Evolutionary conservation across 2,113 vertebrate species (phyloP).

Genomic region (Dolichotis patagonum): DNA sequence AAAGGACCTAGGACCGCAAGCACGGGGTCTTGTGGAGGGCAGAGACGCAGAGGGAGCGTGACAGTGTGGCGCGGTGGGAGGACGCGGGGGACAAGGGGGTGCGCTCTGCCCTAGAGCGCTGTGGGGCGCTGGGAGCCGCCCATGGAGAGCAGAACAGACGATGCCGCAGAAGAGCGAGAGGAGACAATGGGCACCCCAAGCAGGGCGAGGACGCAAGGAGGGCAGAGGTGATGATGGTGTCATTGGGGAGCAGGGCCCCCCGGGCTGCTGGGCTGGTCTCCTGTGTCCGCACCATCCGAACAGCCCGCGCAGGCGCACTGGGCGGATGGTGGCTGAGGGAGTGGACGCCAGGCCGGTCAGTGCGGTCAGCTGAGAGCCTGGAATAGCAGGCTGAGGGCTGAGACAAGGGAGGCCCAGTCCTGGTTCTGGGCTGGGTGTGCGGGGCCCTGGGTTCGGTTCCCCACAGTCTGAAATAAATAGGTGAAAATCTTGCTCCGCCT

Average conservation of each 20-base stretch:
- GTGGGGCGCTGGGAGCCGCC: not conserved
- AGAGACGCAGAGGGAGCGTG: not conserved
- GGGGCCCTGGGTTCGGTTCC: not conserved
- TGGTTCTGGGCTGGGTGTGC: not conserved
- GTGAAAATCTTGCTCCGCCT: not conserved
- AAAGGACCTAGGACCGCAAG: not conserved
- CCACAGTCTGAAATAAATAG: not conserved
- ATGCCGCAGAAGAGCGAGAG: not conserved
- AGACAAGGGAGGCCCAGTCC: not conserved
- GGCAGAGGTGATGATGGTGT: no score
- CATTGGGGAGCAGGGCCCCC: no score
- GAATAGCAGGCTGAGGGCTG: not conserved
- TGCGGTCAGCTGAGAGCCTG: not conserved
- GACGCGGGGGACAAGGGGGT: accelerated
- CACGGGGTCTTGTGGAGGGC: accelerated
- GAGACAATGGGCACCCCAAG: not conserved
- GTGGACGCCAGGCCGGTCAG: accelerated
- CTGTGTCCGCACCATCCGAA: not conserved
- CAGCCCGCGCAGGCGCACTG: accelerated
- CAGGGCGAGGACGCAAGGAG: not conserved
- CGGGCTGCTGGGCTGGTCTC: not conserved
- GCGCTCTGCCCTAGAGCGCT: no score
- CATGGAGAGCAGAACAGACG: not conserved
- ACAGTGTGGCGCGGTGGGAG: not conserved
- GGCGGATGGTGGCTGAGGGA: not conserved